These are phyloP conservation scores for Caenorhabditis sp. DNA, from an alignment of 2,888 invertebrate genomes.

Conservation along the genomic window DNA sequence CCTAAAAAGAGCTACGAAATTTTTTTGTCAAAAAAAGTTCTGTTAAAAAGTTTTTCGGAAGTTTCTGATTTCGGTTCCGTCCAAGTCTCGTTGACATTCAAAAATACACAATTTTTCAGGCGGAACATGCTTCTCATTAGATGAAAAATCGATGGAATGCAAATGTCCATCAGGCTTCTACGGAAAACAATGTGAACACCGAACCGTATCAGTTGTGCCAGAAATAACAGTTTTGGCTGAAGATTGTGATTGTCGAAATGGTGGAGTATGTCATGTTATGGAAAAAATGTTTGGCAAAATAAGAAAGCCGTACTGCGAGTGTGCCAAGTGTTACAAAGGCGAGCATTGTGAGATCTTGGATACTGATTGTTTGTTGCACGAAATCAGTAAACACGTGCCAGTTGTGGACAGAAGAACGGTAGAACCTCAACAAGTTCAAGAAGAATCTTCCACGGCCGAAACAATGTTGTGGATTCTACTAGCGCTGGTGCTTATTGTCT, in stretches of 20 bases:
- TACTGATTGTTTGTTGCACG: background rate
- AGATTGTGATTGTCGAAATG: constrained; percentile 1
- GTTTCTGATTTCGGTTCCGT: too few relatives aligned
- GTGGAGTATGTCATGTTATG: background rate
- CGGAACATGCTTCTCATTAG: constrained; percentile 16
- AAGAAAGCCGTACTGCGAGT: constrained; percentile 1
- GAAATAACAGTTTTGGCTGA: too few relatives aligned
- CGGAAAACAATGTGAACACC: constrained; percentile 12
- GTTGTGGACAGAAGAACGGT: too few relatives aligned
- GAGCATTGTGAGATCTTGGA: constrained; percentile 1
- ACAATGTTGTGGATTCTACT: too few relatives aligned
- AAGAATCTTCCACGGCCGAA: too few relatives aligned
- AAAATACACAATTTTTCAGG: too few relatives aligned
- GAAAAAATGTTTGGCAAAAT: too few relatives aligned
- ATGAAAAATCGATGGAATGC: constrained; percentile 10
- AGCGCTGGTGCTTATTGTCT: background rate
- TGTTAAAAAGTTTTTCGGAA: too few relatives aligned
- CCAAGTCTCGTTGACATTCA: too few relatives aligned
- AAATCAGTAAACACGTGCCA: background rate
- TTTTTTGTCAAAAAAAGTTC: too few relatives aligned
- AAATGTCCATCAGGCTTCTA: constrained; percentile 15
- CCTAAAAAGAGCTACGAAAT: too few relatives aligned
- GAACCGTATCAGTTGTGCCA: background rate
- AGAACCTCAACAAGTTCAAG: too few relatives aligned
- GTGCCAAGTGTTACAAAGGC: constrained; percentile 3